Evolutionary conservation across 2,113 vertebrate species (phyloP), one percentile per base, ranked within the genome.

Genomic region (Neolamprologus devosi): DNA sequence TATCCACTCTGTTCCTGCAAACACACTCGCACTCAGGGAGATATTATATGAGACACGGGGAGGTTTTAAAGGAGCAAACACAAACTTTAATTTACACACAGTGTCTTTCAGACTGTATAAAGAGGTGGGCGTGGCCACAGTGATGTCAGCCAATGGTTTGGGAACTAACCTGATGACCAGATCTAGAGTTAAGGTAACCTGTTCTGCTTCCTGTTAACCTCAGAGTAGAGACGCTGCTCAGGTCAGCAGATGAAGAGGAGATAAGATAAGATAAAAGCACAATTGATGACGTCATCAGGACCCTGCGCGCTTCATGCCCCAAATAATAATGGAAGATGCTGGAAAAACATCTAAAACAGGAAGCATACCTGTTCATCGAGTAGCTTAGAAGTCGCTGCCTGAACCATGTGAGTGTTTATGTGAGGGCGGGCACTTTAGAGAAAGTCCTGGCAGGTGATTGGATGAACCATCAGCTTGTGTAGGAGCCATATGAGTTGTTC

Each of bases 251-350:
- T 14, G 12, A 42, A 70, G 12, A 65, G 4, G 17, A 14, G 7
- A 26, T 26, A 28, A 14, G 3, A 37, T 70, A 60, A 9, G 8
- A 70, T 23, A 42, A 70, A 70, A 42, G 21, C 2, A 42, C 28
- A 63, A 4, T 11, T 19, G 16, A 63, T 40, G 63, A 23, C 0
- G 2, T 21, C 19, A 35, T 5, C 63, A 2, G 19, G 33, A 68
- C 1, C 3, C 19, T 21, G 33, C 4, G 2, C 0, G 0, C n/a
- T 1, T 70, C 65, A 42, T 6, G n/a, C 65, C 5, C 12, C 65
- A 42, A 70, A 42, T 23, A 40, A 70, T 23, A 42, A 23, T 14
- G n/a, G n/a, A 42, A 14, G 35, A 70, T 9, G 35, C 11, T 33
- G 58, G 16, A 60, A 33, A 21, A 65, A 21, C 9, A 65, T 5